These are phyloP conservation scores for Aurelia sp. DNA, from an alignment of 30 jellyfish, hydroid and myxozoan genomes.

Conservation along the genomic window DNA sequence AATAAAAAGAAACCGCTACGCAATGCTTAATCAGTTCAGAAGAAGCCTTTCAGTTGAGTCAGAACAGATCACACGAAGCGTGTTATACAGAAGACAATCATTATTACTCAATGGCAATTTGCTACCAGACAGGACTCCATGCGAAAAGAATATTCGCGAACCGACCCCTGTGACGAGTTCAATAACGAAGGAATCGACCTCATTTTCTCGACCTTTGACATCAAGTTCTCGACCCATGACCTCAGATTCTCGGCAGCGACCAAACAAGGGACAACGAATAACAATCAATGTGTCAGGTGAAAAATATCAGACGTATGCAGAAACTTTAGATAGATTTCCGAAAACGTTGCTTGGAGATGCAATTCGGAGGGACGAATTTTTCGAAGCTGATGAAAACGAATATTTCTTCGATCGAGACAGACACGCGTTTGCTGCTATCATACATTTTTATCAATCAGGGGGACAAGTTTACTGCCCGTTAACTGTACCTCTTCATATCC, in stretches of 20 bases:
- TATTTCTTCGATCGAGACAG: conserved; percentile 96
- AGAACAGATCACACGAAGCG: conserved; percentile 5
- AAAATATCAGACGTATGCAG: conserved; percentile 85
- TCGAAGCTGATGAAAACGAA: conserved; percentile 82
- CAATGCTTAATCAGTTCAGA: conserved; percentile 14
- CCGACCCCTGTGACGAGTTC: neutral
- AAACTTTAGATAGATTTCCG: conserved; percentile 91
- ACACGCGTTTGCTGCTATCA: conserved; percentile 87
- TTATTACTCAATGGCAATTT: neutral
- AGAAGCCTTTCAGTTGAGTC: conserved; percentile 31
- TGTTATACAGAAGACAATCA: conserved; percentile 9
- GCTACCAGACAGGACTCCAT: neutral
- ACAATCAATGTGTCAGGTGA: conserved; percentile 98
- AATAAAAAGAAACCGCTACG: conserved; percentile 24
- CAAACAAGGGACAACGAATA: conserved; percentile 16
- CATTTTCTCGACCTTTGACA: neutral
- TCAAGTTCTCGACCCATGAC: no score
- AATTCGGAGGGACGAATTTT: conserved; percentile 63
- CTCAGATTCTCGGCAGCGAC: neutral
- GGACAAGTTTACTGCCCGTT: conserved; percentile 96
- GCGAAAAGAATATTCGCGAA: neutral
- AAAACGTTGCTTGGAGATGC: conserved; percentile 87
- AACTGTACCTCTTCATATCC: conserved; percentile 89
- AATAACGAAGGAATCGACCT: neutral
- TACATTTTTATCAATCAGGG: conserved; percentile 82